Base-by-base conservation (phyloP, 1,140 invertebrate genomes). In the Drosophila dunni region DNA sequence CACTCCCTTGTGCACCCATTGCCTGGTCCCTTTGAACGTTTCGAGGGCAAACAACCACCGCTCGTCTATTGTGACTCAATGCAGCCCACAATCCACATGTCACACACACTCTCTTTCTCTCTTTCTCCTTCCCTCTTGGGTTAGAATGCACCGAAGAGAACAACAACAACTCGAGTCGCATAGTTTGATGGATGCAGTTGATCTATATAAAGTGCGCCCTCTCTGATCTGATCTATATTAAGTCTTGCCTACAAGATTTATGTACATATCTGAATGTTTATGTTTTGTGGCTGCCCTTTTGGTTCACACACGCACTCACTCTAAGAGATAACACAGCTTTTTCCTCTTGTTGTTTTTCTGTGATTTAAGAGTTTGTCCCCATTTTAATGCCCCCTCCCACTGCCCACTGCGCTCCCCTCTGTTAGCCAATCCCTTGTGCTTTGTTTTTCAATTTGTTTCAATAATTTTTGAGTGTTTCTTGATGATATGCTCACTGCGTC, bases 381-480 rank as follows among this genome's bases (percentile, higher is more conserved):
- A 53, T 17, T 64, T 63, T 33, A 8, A 7, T 4, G n/a, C 9
- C 13, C 34, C 36, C 7, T 17, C 36, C 29, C 50, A 4, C 29
- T 34, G 7, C 11, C 10, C 50, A 34, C 6, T 15, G 8, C 29
- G 3, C 24, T 33, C 11, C 11, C 11, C n/a, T 13, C 40, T 13
- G 10, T 9, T 42, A 42, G 10, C 11, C 40, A 42, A 42, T 42
- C 51, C 36, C 53, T 56, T 34, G 24, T 61, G 57, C 66, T 44
- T 40, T 68, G 67, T 50, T 45, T 72, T 75, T 61, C 75, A 82
- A 82, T 88, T 82, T 73, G 75, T 67, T 82, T 66, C 70, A 57
- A 71, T 64, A 54, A 61, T 50, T 67, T 69, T 56, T 51, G 70
- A 50, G 56, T 66, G 33, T 66, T 50, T 58, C 46, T 69, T 63